Base-by-base conservation (phyloP, 2,888 invertebrate genomes). In the Octodonta nipae region DNA sequence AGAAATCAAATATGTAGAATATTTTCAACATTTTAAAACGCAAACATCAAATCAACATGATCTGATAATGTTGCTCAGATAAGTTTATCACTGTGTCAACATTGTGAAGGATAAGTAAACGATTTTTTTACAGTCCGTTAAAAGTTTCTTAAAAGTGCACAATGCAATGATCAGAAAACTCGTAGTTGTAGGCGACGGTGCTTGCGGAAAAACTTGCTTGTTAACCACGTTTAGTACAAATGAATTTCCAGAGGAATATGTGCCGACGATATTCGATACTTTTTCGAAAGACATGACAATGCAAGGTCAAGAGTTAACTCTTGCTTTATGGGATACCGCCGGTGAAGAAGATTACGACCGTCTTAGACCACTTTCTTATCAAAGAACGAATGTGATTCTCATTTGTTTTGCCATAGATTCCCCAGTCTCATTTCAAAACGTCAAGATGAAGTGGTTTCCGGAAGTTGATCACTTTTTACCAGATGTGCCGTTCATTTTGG, bases 371-470 rank as follows among this genome's bases (percentile, higher is more conserved):
- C 52, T 68, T 17, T 69, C 67, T 12, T 73, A 73, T 47, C 70
- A 71, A 5, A 71, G 72, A 51, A 73, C 73, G 3, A 70, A 73
- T 51, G 70, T 73, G 37, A 70, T 75, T 36, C 58, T 75, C 29
- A 68, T 75, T 64, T 75, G 74, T 55, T 75, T 73, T 58, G 65
- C 68, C 29, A 68, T 75, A 39, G 73, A 73, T 52, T 68, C 66
- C 42, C 73, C 71, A 4, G 70, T 70, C 53, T 71, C 70, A 41
- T 55, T 75, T 45, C 65, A 68, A 45, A 75, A 75, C 49, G 70
- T 75, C 38, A 65, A 66, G 11, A 70, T 71, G 49, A 75, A 73
- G 50, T 75, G 75, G 75, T 68, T 66, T 15, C 73, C 73, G 1
- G 74, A 75, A 60, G 64, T 69, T 3, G 60, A 56, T 42, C 73